Conservation (phyloP, 2,888 invertebrate genomes). For the Exephanes ischioxanthus region DNA sequence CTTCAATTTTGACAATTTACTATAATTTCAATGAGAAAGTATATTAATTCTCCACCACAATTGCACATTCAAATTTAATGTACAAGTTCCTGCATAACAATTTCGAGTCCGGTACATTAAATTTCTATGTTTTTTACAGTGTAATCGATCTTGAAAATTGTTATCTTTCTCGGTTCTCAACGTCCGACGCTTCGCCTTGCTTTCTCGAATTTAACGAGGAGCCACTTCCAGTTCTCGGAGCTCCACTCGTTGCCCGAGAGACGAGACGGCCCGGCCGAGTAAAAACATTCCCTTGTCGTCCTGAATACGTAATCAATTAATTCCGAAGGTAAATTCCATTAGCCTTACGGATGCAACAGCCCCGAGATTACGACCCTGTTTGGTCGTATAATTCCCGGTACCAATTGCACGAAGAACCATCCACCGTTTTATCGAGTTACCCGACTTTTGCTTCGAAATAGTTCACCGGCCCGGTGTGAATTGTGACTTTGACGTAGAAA, state of each 20-base stretch:
- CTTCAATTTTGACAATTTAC: too few species aligned
- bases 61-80: too few species aligned
- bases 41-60: too few species aligned
- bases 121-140: too few species aligned
- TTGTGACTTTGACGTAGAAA: not conserved
- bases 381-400: not conserved
- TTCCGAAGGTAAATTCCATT: slow-evolving; percentile 34
- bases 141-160: too few species aligned
- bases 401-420: not conserved
- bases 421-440: not conserved
- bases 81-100: too few species aligned
- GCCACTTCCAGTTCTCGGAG: slow-evolving; percentile 11
- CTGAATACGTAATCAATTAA: slow-evolving; percentile 49
- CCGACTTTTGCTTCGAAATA: not conserved
- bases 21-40: too few species aligned
- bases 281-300: slow-evolving; percentile 3
- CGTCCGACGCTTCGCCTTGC: too few species aligned
- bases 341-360: not conserved
- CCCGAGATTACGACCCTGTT: not conserved
- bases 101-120: too few species aligned
- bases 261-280: not conserved
- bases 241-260: not conserved
- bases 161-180: too few species aligned
- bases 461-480: not conserved
- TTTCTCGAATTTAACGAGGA: not conserved